Evolutionary conservation across 2,888 invertebrate genomes (phyloP).

Genomic region (Nesidiocoris tenuis): DNA sequence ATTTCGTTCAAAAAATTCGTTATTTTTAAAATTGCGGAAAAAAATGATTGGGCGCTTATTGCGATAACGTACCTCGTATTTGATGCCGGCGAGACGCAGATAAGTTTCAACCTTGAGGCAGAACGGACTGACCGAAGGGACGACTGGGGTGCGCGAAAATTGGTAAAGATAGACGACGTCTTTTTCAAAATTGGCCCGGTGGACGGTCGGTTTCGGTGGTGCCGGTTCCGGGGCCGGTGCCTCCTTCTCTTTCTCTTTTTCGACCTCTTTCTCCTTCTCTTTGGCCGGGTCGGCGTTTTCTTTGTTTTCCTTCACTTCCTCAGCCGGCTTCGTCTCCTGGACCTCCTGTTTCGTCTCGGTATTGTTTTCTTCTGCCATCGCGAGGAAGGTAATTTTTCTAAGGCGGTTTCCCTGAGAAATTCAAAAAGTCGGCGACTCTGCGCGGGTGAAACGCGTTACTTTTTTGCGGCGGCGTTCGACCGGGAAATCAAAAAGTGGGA

Average conservation of each 20-base stretch:
- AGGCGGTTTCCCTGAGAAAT: neutral
- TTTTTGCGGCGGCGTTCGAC: neutral
- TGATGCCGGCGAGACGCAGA: slow-evolving; percentile 85
- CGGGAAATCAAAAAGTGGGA: neutral
- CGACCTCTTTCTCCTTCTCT: slow-evolving; percentile 49
- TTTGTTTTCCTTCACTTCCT: slow-evolving; percentile 48
- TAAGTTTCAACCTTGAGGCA: slow-evolving; percentile 96
- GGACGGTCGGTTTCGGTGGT: slow-evolving; percentile 71
- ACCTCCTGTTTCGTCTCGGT: slow-evolving; percentile 61
- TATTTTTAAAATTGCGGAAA: no score
- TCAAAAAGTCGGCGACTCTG: neutral
- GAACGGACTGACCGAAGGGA: slow-evolving; percentile 88
- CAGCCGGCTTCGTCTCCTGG: slow-evolving; percentile 56
- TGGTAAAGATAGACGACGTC: slow-evolving; percentile 93
- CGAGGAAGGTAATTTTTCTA: neutral
- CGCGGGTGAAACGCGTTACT: neutral
- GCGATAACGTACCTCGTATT: slow-evolving; percentile 79
- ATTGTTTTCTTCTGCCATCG: slow-evolving; percentile 49
- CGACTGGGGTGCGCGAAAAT: slow-evolving; percentile 83
- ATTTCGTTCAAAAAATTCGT: no score
- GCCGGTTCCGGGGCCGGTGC: slow-evolving; percentile 50
- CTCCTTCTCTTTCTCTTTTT: slow-evolving; percentile 47
- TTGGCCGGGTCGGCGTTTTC: slow-evolving; percentile 47
- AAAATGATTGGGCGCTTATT: no score
- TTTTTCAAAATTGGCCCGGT: slow-evolving; percentile 85